Percentiles rank a stretch among this genome's conserved stretches.
phyloP scores from a whole-genome alignment of 2,113 vertebrate species.

The Daubentonia madagascariensis region DNA sequence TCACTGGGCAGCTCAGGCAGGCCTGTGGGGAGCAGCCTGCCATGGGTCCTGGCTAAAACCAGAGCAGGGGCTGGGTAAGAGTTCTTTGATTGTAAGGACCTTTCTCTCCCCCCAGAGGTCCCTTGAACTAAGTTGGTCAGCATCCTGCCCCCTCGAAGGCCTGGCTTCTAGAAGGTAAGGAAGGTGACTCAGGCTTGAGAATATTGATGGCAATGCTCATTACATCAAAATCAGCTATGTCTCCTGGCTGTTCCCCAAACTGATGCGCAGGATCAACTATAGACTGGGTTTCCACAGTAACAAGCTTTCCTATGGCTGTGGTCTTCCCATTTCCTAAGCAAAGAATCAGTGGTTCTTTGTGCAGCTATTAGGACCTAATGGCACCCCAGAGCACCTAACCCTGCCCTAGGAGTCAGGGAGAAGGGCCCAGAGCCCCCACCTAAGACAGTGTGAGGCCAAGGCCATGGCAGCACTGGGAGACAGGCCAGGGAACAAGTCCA shows the following conservation, averaged over 20 bases:
- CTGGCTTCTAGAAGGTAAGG: not conserved
- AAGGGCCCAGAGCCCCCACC: not conserved
- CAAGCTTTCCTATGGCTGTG: not conserved
- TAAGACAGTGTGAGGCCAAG: not conserved
- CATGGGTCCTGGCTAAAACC: constrained; percentile 6
- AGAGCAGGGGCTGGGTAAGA: not conserved
- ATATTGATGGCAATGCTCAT: not conserved
- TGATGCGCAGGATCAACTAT: not conserved
- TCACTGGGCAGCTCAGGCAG: not conserved
- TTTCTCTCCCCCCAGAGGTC: fast-evolving
- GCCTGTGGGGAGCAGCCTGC: not conserved
- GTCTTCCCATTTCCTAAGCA: not conserved
- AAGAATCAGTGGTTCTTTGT: not conserved
- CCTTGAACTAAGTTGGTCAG: not conserved
- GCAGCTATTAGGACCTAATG: not conserved
- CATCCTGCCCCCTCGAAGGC: not conserved
- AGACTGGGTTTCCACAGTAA: not conserved
- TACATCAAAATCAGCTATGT: fast-evolving
- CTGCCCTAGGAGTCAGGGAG: not conserved
- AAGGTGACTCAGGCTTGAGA: not conserved
- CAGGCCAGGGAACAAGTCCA: not conserved
- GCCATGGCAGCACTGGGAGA: fast-evolving
- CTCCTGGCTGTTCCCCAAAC: not conserved
- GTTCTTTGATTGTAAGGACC: not conserved
- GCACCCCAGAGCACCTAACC: too few relatives aligned